Base-by-base conservation (phyloP, 1,140 invertebrate species). In the Coelopa frigida region DNA sequence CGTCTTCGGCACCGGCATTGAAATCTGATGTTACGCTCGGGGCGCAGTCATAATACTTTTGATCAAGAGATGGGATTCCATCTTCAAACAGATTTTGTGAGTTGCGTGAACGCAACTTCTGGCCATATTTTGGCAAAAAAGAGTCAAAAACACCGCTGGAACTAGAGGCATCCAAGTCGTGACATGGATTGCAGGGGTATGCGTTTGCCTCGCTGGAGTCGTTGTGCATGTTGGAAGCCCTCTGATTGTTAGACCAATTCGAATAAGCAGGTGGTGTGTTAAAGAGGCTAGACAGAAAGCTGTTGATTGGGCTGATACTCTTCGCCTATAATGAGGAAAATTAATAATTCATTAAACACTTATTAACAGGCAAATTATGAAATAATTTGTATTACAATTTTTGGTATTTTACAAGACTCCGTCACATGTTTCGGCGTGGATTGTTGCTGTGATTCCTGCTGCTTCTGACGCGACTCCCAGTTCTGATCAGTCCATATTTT, bases 31-130 rank as follows among this genome's bases (percentile, higher is more conserved):
- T 75, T 14, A 73, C 57, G 75, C 53, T 58, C 71, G n/a, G 76
- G 72, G 21, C 46, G 26, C 77, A n/a, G n/a, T n/a, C n/a, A n/a
- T n/a, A n/a, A n/a, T n/a, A n/a, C n/a, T n/a, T n/a, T n/a, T 54
- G 52, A 29, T 65, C 61, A 12, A 66, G 53, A 51, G 65, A 60
- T 35, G 57, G 65, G 8, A 63, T 54, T 5, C 44, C 75, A 60
- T 79, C 79, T 57, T 83, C 79, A 55, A 83, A 79, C 38, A 83
- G 79, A 35, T 75, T 78, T 43, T 78, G 79, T n/a, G 72, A 75
- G 5, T 72, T 69, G 5, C 62, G 52, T 15, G 70, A 73, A 49
- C 70, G 66, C n/a, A 73, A 68, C 36, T 79, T 79, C 41, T 75
- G 71, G 2, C 77, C 77, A 35, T 75, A 69, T 18, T 70, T 52